Conservation (phyloP, 2,888 invertebrate species). For the Esperia sulphurella region DNA sequence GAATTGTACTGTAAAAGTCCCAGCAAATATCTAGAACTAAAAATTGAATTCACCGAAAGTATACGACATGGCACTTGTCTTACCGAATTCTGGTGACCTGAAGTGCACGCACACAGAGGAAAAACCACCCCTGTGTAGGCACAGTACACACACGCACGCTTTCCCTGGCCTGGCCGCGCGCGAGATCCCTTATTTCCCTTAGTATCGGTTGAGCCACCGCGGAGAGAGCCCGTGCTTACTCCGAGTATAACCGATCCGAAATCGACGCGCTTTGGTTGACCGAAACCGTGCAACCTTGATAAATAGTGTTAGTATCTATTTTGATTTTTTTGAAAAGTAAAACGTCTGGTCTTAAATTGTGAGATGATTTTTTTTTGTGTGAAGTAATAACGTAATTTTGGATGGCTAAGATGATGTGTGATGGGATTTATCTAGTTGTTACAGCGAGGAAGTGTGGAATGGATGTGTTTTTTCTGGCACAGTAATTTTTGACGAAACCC, state of each 20-base stretch:
- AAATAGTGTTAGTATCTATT: too few relatives aligned
- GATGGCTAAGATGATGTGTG: too few relatives aligned
- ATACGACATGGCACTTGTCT: constrained; percentile 62
- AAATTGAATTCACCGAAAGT: background rate
- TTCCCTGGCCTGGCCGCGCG: background rate
- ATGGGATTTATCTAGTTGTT: too few relatives aligned
- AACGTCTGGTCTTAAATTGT: background rate
- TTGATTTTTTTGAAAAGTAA: background rate
- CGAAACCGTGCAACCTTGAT: too few relatives aligned
- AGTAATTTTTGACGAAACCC: too few relatives aligned
- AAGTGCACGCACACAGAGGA: constrained; percentile 45
- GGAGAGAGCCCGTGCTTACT: constrained; percentile 18
- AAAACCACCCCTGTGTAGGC: constrained; percentile 36
- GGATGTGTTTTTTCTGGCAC: too few relatives aligned
- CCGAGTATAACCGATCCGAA: background rate
- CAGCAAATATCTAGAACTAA: background rate
- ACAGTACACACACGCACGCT: constrained; percentile 23
- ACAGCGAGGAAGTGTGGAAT: too few relatives aligned
- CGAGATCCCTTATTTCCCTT: constrained; percentile 20
- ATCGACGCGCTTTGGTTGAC: background rate
- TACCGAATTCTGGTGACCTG: constrained; percentile 70
- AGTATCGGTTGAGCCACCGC: constrained; percentile 40
- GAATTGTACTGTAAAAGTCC: too few relatives aligned
- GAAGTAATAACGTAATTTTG: too few relatives aligned
- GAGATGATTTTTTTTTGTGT: too few relatives aligned